Base-by-base conservation (phyloP, 2,797 vertebrate species). In the Podarcis lilfordi region DNA sequence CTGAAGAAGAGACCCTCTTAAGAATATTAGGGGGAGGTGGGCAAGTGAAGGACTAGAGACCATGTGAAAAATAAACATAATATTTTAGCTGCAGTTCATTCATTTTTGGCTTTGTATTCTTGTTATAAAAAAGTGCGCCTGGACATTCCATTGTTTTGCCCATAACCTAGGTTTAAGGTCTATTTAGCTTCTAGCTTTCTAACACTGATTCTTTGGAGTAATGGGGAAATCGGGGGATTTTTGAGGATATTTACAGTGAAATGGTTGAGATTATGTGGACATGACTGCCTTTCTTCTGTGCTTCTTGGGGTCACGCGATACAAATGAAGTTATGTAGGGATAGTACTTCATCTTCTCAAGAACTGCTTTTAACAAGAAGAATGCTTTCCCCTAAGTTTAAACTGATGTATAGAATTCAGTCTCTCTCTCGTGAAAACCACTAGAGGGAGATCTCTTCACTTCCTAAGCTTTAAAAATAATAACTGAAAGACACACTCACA, bases 391-490 rank as follows among this genome's bases (percentile, higher is more conserved):
- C 5, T 80, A 37, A 40, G 9, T 19, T 40, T 37, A 79, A 84
- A n/a, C 45, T 35, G 15, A 68, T 45, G 21, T 29, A 61, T 8
- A 55, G 10, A 81, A 81, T 45, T 66, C 15, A 50, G 27, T 72
- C 11, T 50, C 43, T 61, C 10, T 50, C 74, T 59, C 64, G n/a
- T 2, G 8, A 23, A 50, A 85, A 81, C 88, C 88, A 81, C 83
- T 81, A 81, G 83, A 76, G 88, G 83, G 88, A 82, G 83, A 68
- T 81, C 69, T 80, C 6, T 85, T 68, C 69, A 43, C 78, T 80
- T 80, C 27, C 9, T 61, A 61, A 32, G 29, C 5, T 45, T 77
- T 82, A 59, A 6, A 29, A 68, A 37, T n/a, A 69, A 21, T 40
- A 8, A n/a, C 7, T 40, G 55, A 40, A 66, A 80, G 64, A 43